phyloP scores from a whole-genome alignment of 2,797 vertebrate genomes.

The Bradypodion pumilum region DNA sequence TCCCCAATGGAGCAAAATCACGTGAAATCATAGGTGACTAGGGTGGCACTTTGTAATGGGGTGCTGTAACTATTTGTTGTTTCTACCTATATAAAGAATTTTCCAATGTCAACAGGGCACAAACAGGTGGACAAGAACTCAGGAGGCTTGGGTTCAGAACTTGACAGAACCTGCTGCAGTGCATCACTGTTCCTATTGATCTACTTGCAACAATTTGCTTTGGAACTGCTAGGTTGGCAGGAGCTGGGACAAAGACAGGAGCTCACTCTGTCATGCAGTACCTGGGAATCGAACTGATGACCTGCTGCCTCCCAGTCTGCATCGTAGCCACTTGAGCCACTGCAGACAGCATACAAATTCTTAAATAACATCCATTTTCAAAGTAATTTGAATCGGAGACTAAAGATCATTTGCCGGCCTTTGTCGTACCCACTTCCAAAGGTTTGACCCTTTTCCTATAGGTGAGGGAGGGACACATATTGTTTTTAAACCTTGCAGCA shows the following conservation, averaged over 20 bases:
- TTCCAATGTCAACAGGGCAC: not conserved
- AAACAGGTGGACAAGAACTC: not conserved
- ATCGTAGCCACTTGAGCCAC: no score
- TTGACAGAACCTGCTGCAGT: no score
- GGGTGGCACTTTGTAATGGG: not conserved
- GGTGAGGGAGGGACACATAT: slow-evolving; percentile 16
- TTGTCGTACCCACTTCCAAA: slow-evolving; percentile 9
- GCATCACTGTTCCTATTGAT: no score
- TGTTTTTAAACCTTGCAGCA: slow-evolving; percentile 23
- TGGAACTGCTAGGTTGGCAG: no score
- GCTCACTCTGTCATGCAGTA: no score
- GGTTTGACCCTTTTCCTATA: slow-evolving; percentile 33
- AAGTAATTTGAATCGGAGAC: not conserved
- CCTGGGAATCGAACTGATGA: no score
- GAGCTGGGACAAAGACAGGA: no score
- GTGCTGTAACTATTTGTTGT: not conserved
- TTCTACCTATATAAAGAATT: not conserved
- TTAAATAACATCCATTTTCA: not conserved
- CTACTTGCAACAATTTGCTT: no score
- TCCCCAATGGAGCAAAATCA: not conserved
- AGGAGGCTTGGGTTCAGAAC: no score
- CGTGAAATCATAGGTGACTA: not conserved
- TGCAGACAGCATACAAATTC: no score
- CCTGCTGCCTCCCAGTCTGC: no score
- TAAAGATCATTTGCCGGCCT: not conserved